Evolutionary conservation across 2,888 invertebrate species (phyloP), one percentile per base, ranked within the genome.

Genomic region (Apomyelois bistriatella): DNA sequence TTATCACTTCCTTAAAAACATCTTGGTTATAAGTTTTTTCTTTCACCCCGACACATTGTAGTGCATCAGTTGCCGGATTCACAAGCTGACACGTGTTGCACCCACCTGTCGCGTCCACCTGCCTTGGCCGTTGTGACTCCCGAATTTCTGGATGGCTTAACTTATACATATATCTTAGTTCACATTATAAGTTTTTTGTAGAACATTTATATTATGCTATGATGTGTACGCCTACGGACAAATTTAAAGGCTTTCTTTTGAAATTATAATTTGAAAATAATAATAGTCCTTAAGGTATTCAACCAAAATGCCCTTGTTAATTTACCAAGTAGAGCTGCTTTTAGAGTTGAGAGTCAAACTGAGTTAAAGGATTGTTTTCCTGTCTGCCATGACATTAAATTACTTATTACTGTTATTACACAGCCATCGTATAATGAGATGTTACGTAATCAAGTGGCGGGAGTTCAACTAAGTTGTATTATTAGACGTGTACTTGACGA

Each of bases 21-120:
- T 16, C 15, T 38, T 16, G 40, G 16, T 6, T 40, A 10, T 40
- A 9, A 16, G 9, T 15, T 16, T 40, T 15, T 40, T 15, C 16
- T 15, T 16, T 9, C 10, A 40, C 37, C 37, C 8, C 15, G 15
- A 30, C 15, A 46, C 32, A 28, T 32, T 12, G 32, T 32, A 13
- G 32, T 6, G 16, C 46, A 46, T 10, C 46, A 32, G 46, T 35
- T 46, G 46, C 46, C 32, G 46, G 46, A 46, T 15, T n/a, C 38
- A 32, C 52, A 32, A 32, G 32, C 3, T 32, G 56, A 60, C 72
- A 72, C 72, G 71, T 71, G 74, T 69, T 59, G 48, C 51, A 12
- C 13, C 49, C 82, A 81, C 76, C 80, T 82, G 81, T 62, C 52
- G 41, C n/a, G 9, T 17, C 46, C 57, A 68, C 67, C 70, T 67